Conservation (phyloP, 2,888 invertebrate species). For the Imbricaverruca yamaguchii region DNA sequence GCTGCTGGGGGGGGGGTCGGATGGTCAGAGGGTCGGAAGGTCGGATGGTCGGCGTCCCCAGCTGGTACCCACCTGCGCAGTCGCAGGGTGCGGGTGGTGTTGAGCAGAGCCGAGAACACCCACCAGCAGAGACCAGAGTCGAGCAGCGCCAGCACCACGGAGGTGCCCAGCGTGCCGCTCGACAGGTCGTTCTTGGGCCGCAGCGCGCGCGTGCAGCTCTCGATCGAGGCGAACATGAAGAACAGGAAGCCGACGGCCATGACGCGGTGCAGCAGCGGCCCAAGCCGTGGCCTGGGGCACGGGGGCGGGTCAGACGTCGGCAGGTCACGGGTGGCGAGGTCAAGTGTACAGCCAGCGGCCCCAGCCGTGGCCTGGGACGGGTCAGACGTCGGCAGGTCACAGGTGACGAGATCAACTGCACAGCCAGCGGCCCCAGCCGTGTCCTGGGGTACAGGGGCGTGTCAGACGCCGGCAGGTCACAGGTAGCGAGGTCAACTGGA, state of each 20-base stretch:
- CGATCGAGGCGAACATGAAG: slow-evolving; percentile 73
- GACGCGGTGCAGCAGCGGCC: slow-evolving; percentile 79
- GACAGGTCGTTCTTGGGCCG: slow-evolving; percentile 55
- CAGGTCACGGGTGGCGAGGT: no score
- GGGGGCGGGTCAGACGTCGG: neutral
- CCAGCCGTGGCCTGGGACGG: no score
- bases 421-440: no score
- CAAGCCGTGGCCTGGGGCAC: slow-evolving; percentile 66
- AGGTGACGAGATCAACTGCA: no score
- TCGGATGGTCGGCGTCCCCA: no score
- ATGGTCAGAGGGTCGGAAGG: no score
- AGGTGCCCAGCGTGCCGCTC: slow-evolving; percentile 43
- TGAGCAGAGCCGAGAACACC: slow-evolving; percentile 79
- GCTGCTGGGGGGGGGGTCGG: no score
- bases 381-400: no score
- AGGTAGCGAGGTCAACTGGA: no score
- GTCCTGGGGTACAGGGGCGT: no score
- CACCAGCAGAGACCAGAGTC: slow-evolving; percentile 75
- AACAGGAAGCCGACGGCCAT: slow-evolving; percentile 75
- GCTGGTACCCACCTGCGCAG: slow-evolving; percentile 55
- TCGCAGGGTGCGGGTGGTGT: slow-evolving; percentile 80
- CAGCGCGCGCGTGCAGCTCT: slow-evolving; percentile 71
- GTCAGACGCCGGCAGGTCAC: no score
- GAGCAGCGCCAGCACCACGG: slow-evolving; percentile 55
- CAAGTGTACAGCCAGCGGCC: no score